These are phyloP conservation scores for Hylia prasina DNA, from an alignment of 2,113 vertebrate species.

Conservation along the genomic window DNA sequence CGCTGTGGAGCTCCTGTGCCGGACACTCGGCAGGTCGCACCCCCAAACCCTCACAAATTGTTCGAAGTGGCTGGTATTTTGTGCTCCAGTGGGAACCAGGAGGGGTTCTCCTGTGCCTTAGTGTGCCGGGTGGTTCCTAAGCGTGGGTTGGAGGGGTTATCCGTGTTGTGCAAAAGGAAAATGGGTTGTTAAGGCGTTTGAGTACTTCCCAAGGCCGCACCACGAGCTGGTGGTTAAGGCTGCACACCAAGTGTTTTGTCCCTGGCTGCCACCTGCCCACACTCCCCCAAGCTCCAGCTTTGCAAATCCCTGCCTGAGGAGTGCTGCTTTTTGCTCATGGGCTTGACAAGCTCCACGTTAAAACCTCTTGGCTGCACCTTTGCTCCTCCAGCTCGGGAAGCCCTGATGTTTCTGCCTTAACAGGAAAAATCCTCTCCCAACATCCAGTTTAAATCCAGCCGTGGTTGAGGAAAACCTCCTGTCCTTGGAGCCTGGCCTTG, in stretches of 20 bases:
- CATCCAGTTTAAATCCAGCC: background rate
- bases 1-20: background rate
- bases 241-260: rapidly evolving
- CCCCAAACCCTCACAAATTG: rapidly evolving
- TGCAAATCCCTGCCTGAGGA: background rate
- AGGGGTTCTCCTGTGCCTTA: rapidly evolving
- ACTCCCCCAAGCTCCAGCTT: rapidly evolving
- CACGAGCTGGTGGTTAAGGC: rapidly evolving
- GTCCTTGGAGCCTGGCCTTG: background rate
- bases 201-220: background rate
- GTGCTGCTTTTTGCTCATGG: rapidly evolving
- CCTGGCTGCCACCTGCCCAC: rapidly evolving
- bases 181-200: background rate
- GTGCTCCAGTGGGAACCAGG: rapidly evolving
- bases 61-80: background rate
- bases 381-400: background rate
- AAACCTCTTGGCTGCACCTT: background rate
- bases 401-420: background rate
- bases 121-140: background rate
- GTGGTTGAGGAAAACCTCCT: background rate
- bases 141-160: background rate
- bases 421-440: background rate
- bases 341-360: background rate
- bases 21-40: background rate
- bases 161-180: background rate